phyloP scores from a whole-genome alignment of 1,140 invertebrate species.

The Drosophila cardini region DNA sequence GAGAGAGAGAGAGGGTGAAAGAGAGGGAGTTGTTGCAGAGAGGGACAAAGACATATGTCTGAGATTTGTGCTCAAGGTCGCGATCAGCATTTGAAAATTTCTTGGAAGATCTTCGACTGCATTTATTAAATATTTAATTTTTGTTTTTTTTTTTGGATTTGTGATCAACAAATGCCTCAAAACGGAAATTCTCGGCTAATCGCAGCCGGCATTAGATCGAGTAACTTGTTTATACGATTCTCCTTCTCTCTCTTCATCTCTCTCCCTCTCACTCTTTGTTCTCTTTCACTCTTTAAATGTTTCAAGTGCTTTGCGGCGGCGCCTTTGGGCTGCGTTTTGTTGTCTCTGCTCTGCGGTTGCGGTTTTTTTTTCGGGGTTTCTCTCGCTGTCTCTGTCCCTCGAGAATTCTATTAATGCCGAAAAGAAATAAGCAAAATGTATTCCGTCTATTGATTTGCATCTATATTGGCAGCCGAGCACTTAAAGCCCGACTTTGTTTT shows the following conservation, averaged over 20 bases:
- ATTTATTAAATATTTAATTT: constrained; percentile 65
- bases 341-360: constrained; percentile 75
- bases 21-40: neutral
- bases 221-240: constrained; percentile 55
- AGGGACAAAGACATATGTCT: constrained; percentile 26
- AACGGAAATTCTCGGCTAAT: constrained; percentile 70
- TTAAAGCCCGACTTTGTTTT: constrained; percentile 59
- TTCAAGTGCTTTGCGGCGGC: constrained; percentile 59
- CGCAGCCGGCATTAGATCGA: constrained; percentile 50
- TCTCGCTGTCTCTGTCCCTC: constrained; percentile 24
- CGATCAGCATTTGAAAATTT: constrained; percentile 26
- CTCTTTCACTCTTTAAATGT: constrained; percentile 7
- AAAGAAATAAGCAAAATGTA: constrained; percentile 14
- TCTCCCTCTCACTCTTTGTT: constrained; percentile 14
- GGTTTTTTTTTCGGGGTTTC: constrained; percentile 30
- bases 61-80: constrained; percentile 50
- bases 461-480: constrained; percentile 62
- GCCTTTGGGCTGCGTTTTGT: constrained; percentile 63
- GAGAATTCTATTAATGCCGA: constrained; percentile 72
- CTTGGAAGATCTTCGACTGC: constrained; percentile 57
- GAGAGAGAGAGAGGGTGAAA: neutral
- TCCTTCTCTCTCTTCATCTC: neutral
- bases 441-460: constrained; percentile 77
- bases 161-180: constrained; percentile 47
- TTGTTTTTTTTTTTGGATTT: constrained; percentile 62